Evolutionary conservation across 2,888 invertebrate species (phyloP), one percentile per base, ranked within the genome.

Genomic region (Macrophya alboannulata): DNA sequence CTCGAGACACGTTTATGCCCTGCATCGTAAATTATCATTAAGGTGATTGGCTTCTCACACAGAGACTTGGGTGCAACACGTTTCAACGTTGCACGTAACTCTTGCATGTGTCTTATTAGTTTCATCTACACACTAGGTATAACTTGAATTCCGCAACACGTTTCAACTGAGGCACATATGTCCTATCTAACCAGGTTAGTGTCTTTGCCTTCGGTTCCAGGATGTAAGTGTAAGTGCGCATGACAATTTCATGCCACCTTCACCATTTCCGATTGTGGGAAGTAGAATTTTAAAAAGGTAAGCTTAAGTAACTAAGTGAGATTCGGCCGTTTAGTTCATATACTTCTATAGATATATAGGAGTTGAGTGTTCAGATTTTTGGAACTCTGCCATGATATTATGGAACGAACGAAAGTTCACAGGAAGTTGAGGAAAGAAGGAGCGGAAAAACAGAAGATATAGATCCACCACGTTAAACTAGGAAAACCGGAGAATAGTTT

Each of bases 11-110:
- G 91, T 92, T 91, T 92, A 92, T 89, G 91, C 89, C 89, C 87
- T 86, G 79, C 87, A 90, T 91, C 92, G 91, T 92, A 92, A 93
- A 93, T 93, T 93, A 93, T 93, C 92, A 93, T 93, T 92, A 93
- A 92, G 92, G 91, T 91, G 92, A 93, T 93, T 92, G 92, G 91
- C 90, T 90, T 88, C 88, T 88, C 88, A 87, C 88, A 89, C 87
- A 88, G 82, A 84, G 83, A 87, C 85, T 76, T 84, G 68, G 59
- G 79, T 72, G 59, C 51, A 84, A 79, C 88, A 87, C 86, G 84
- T 85, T 59, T 74, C 85, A 74, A 15, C 72, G 85, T 85, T 71
- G 68, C 31, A 68, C 40, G 62, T 48, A 81, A 21, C 62, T 40
- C 62, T 81, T 9, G 79, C 37, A 12, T 55, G 37, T 43, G 40